Conservation (phyloP, 1,140 invertebrate genomes). For the Lineus longissimus region DNA sequence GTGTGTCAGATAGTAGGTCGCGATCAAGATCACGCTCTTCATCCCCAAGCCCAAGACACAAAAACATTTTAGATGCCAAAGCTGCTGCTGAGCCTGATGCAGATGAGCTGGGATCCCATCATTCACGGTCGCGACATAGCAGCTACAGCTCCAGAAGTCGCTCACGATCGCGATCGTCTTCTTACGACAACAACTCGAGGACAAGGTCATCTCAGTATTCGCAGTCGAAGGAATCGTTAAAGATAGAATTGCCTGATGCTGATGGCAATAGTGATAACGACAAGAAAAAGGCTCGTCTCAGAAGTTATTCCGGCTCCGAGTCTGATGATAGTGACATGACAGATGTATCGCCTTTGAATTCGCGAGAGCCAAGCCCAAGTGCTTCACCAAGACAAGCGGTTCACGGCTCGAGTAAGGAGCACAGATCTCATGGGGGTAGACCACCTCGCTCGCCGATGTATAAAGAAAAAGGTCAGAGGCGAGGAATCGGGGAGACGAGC, state of each 20-base stretch:
- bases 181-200: background rate
- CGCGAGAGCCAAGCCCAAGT: conserved; percentile 24
- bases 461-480: background rate
- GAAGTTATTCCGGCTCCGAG: too few relatives aligned
- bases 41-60: conserved; percentile 13
- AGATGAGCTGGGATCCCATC: too few relatives aligned
- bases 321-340: conserved; percentile 47
- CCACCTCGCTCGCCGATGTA: background rate
- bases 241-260: background rate
- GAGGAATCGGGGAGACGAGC: conserved; percentile 17
- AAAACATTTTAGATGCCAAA: background rate
- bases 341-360: conserved; percentile 46
- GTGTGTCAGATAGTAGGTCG: conserved; percentile 30
- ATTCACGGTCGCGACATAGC: too few relatives aligned
- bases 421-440: conserved; percentile 4
- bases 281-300: background rate
- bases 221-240: too few relatives aligned
- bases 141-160: too few relatives aligned
- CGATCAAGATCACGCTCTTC: conserved; percentile 26
- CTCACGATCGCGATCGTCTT: too few relatives aligned
- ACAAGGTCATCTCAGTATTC: too few relatives aligned
- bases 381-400: conserved; percentile 5
- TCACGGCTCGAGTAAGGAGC: conserved; percentile 9
- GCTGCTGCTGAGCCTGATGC: background rate
- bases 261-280: background rate